phyloP scores from a whole-genome alignment of 2,797 vertebrate species.

The Typhlichthys eigenmanni region DNA sequence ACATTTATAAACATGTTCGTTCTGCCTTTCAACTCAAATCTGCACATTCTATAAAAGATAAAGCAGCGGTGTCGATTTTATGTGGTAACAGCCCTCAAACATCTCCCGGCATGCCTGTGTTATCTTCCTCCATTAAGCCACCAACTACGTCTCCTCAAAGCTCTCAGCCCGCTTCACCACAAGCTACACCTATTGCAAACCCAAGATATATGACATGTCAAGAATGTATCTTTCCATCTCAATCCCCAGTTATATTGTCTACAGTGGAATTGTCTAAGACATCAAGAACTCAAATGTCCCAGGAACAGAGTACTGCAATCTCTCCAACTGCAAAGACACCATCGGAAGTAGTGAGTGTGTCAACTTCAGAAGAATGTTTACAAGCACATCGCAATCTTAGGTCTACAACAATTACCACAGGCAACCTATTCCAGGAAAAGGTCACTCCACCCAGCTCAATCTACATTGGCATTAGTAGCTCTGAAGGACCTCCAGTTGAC shows the following conservation, averaged over 20 bases:
- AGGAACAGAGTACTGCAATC: constrained; percentile 1
- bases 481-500: constrained; percentile 30
- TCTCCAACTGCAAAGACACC: constrained; percentile 1
- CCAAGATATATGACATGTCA: constrained; percentile 9
- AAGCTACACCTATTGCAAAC: constrained; percentile 13
- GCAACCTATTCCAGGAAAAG: constrained; percentile 19
- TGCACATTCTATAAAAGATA: constrained; percentile 33
- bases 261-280: not conserved
- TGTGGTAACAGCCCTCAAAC: constrained; percentile 11
- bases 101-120: constrained; percentile 15
- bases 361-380: constrained; percentile 57
- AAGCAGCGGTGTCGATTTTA: constrained; percentile 8
- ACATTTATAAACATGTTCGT: constrained; percentile 13
- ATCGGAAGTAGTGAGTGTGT: too few species aligned
- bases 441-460: constrained; percentile 47
- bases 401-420: constrained; percentile 9
- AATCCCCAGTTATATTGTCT: constrained; percentile 17
- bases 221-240: constrained; percentile 14
- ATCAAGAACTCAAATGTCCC: constrained; percentile 3
- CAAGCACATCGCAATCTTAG: constrained; percentile 18
- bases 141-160: constrained; percentile 18
- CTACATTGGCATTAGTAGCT: constrained; percentile 61
- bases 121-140: constrained; percentile 1
- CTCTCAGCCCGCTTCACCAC: constrained; percentile 10
- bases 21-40: not conserved